A percentile compares a stretch with the other conserved stretches of the same genome.
Conservation (phyloP, 2,113 vertebrate species). For the Peromyscus maniculatus region DNA sequence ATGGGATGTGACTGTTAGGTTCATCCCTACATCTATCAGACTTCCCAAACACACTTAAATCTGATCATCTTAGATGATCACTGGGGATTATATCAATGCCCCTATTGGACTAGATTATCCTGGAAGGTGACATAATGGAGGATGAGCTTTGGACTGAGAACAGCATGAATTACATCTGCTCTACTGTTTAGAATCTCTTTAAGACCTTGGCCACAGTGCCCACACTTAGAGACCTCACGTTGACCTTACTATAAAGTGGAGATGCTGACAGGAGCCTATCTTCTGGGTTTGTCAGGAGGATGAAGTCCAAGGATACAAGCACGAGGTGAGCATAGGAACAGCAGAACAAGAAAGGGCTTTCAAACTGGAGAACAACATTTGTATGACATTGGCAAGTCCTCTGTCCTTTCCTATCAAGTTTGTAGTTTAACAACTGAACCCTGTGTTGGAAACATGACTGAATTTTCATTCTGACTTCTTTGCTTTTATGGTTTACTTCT, state of each 20-base stretch:
- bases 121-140: not conserved
- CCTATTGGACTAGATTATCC: not conserved
- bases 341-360: not conserved
- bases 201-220: not conserved
- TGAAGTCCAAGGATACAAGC: not conserved
- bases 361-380: not conserved
- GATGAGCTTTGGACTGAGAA: not conserved
- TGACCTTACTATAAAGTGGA: not conserved
- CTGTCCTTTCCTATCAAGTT: not conserved
- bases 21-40: not conserved
- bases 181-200: not conserved
- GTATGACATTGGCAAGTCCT: rapidly evolving
- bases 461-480: not conserved
- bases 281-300: too few relatives aligned
- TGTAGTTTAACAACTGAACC: not conserved
- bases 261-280: rapidly evolving
- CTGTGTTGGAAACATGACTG: not conserved
- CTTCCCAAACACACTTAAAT: not conserved
- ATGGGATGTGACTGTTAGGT: not conserved
- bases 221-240: not conserved
- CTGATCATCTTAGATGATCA: not conserved
- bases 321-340: not conserved
- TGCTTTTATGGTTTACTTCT: not conserved
- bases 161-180: rapidly evolving
- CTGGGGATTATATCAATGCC: not conserved